Base-by-base conservation (phyloP, 1,140 invertebrate genomes). In the Drosophila subobscura region DNA sequence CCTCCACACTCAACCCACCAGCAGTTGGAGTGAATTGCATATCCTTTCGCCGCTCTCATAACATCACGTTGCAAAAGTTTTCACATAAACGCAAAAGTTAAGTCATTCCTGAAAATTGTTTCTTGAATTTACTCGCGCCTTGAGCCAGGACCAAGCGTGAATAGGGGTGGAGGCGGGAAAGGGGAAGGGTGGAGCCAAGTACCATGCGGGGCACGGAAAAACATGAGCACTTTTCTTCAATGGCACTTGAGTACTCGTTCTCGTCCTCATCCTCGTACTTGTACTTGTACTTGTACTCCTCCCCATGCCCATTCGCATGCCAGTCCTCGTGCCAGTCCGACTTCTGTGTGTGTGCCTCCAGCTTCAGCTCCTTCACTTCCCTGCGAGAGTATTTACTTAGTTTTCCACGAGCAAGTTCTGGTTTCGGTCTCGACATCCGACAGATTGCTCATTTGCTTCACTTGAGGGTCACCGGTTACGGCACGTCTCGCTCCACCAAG, bases 1-100 rank as follows among this genome's bases (percentile, higher is more conserved):
- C 23, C 22, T 22, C 27, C 8, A 14, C 25, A 41, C 49, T 5
- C 16, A 20, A 20, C 25, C 33, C 51, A 29, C 50, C 8, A 14
- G 25, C 23, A 45, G 40, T 50, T 45, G 23, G 40, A 63, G 59
- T 52, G 56, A 70, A 71, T 75, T 79, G 77, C 73, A 83, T 74
- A 66, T 83, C 72, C 72, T 77, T 77, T 61, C 47, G 64, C 45
- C 56, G 55, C 68, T 73, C 72, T 61, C 81, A 85, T 86, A 86
- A 78, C 81, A 88, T 86, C 81, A 86, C 81, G 81, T 88, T 86
- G 64, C 70, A 72, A 86, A 84, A 86, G 57, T 86, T 86, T 86
- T 86, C 81, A 88, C 83, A 86, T 86, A 86, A 86, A 88, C 81
- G 81, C 83, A 86, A 86, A 86, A 86, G 81, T 86, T 86, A 88